Evolutionary conservation across 2,797 vertebrate species (phyloP).

Genomic region (Acanthurus tractus): DNA sequence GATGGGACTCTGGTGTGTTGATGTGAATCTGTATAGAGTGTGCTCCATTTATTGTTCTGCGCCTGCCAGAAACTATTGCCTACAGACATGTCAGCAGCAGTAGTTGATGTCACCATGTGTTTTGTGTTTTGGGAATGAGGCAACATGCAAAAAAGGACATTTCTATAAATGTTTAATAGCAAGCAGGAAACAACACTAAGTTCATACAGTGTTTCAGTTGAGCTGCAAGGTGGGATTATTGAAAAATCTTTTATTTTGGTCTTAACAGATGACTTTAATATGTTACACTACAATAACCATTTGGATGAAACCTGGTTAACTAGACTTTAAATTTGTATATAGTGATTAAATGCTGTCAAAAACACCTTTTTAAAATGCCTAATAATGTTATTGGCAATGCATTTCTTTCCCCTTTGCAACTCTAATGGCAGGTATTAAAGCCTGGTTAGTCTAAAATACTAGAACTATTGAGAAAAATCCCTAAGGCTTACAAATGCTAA

Average conservation of each 20-base stretch:
- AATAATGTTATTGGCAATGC: not conserved
- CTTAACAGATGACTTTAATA: not conserved
- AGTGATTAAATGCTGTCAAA: not conserved
- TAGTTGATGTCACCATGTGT: constrained; percentile 12
- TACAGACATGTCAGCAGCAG: not conserved
- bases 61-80: not conserved
- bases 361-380: not conserved
- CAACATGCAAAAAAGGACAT: constrained; percentile 15
- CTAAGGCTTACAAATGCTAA: not conserved
- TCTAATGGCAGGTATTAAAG: not conserved
- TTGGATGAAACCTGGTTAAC: not conserved
- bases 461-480: not conserved
- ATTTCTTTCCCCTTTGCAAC: not conserved
- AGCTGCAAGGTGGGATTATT: constrained; percentile 1
- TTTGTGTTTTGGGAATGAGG: constrained; percentile 21
- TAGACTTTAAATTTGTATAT: not conserved
- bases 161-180: constrained; percentile 38
- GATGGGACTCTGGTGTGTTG: constrained; percentile 12
- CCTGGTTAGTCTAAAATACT: not conserved
- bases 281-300: not conserved
- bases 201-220: not conserved
- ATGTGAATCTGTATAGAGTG: not conserved
- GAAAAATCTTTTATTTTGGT: not conserved
- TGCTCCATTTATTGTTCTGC: constrained; percentile 15
- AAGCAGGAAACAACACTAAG: constrained; percentile 17